These are phyloP conservation scores for Prosopocoilus inquinatus DNA, from an alignment of 2,888 invertebrate genomes.

Conservation along the genomic window DNA sequence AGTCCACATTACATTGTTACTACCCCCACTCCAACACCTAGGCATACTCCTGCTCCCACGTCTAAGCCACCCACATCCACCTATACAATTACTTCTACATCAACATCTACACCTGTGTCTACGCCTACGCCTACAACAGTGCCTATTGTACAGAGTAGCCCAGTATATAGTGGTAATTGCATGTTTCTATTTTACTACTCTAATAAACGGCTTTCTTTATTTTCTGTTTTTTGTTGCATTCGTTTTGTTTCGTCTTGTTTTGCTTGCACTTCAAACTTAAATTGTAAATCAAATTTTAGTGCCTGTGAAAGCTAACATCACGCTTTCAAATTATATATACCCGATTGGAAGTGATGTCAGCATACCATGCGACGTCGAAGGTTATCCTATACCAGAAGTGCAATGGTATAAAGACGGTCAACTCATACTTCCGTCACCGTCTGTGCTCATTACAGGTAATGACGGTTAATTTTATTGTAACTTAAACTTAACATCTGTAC, in stretches of 20 bases:
- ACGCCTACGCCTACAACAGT: slow-evolving; percentile 10
- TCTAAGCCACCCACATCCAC: slow-evolving; percentile 21
- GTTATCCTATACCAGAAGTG: slow-evolving; percentile 73
- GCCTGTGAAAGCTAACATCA: slow-evolving; percentile 66
- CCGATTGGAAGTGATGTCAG: slow-evolving; percentile 66
- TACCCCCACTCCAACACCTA: no score
- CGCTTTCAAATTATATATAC: slow-evolving; percentile 57
- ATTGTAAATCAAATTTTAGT: slow-evolving; percentile 48
- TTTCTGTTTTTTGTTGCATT: neutral
- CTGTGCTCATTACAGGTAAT: slow-evolving; percentile 66
- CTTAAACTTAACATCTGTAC: neutral
- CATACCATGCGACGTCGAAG: slow-evolving; percentile 73
- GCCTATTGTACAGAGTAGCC: neutral
- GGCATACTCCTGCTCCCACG: slow-evolving; percentile 25
- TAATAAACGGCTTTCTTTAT: neutral
- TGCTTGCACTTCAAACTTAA: neutral
- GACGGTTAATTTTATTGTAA: neutral
- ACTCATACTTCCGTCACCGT: slow-evolving; percentile 56
- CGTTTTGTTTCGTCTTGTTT: neutral
- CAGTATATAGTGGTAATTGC: slow-evolving; percentile 18
- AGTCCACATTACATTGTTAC: no score
- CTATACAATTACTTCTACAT: neutral
- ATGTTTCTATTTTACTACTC: slow-evolving; percentile 1
- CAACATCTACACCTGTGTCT: slow-evolving; percentile 7
- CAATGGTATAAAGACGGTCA: slow-evolving; percentile 79